Base-by-base conservation (phyloP, 1,140 invertebrate species). In the Drosophila kikkawai region DNA sequence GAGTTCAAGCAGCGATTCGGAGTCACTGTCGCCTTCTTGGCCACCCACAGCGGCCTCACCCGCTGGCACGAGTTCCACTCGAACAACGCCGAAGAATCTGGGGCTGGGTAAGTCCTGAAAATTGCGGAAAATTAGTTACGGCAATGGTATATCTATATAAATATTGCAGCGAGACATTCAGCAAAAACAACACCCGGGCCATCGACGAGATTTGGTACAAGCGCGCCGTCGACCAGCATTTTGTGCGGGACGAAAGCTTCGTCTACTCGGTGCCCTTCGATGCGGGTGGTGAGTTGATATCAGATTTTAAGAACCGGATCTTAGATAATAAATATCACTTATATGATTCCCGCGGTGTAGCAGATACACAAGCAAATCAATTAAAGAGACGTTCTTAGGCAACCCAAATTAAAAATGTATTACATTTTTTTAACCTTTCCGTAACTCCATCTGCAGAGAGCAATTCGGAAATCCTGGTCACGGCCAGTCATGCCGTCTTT, bases 201-300 rank as follows among this genome's bases (percentile, higher is more conserved):
- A 98, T 97, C 45, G 97, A 99, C 91, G 98, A 99, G 92, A 94
- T 97, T 8, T 99, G 98, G 97, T 99, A 99, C 92, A 96, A 96
- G 75, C 94, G 98, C 51, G 98, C 98, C 1, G 97, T 99, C 0
- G 98, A 99, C 78, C 97, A 98, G 75, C 95, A 98, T 93, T 96
- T 96, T 83, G 93, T 97, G 32, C 95, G 97, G 56, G 95, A 95
- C 0, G 95, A 96, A 4, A 97, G 96, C 77, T 98, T 98, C 91
- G 97, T 98, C 0, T 98, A 97, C 91, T 97, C 97, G 1, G 96
- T 97, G 32, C 97, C 97, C n/a, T 96, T 96, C 85, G 95, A 97
- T 86, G 78, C 76, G 11, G 92, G 82, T 26, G 87, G 85, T 91
- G 65, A 32, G 80, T 73, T 11, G 4, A 2, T 39, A 11, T 39